phyloP scores from a whole-genome alignment of 2,888 invertebrate genomes.

The Morpho deidamia region DNA sequence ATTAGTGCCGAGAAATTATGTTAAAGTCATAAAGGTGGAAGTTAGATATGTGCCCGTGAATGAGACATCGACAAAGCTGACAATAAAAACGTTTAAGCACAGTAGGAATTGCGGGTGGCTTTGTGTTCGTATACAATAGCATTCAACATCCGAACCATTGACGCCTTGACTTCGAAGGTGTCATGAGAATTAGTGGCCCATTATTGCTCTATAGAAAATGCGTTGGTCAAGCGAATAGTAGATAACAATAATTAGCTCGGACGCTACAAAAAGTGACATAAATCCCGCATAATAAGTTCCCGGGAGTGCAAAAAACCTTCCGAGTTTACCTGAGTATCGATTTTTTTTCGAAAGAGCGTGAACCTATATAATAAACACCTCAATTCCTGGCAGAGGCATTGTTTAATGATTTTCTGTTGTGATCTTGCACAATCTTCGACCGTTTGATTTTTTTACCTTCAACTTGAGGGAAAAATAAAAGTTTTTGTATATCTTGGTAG shows the following conservation, averaged over 20 bases:
- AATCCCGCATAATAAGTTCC: constrained; percentile 76
- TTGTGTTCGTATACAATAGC: constrained; percentile 61
- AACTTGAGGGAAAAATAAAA: constrained; percentile 64
- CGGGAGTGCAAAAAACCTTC: constrained; percentile 55
- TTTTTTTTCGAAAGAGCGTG: constrained; percentile 62
- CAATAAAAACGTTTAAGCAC: constrained; percentile 66
- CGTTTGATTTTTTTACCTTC: constrained; percentile 51
- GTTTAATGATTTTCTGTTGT: constrained; percentile 76
- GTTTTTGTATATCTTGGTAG: constrained; percentile 69
- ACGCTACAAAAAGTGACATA: constrained; percentile 75
- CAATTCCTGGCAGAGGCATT: constrained; percentile 73
- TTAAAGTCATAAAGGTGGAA: constrained; percentile 37
- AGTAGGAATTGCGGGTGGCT: constrained; percentile 70
- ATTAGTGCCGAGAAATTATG: constrained; percentile 35
- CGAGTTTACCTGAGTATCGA: constrained; percentile 62
- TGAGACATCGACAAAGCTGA: constrained; percentile 62
- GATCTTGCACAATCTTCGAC: constrained; percentile 73
- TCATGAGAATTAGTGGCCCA: constrained; percentile 75
- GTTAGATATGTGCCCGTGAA: constrained; percentile 47
- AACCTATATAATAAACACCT: constrained; percentile 75
- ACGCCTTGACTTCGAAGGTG: constrained; percentile 69
- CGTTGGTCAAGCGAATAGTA: constrained; percentile 69
- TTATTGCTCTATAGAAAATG: constrained; percentile 67
- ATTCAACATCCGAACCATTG: constrained; percentile 49
- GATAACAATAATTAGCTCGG: constrained; percentile 77